phyloP scores from a whole-genome alignment of 2,113 vertebrate genomes.

The Heliornis fulica region DNA sequence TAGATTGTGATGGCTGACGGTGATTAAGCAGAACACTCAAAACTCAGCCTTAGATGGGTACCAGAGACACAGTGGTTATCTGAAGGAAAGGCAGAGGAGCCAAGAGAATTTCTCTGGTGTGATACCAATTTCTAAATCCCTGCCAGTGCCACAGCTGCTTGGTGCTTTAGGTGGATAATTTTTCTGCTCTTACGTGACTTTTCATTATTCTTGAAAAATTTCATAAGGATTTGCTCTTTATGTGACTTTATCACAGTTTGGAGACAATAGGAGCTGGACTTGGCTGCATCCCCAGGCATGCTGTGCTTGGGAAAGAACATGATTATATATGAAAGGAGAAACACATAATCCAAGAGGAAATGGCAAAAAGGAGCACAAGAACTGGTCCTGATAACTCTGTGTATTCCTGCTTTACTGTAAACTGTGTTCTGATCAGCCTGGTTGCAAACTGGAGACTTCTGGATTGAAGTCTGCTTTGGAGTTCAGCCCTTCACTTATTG shows the following conservation, averaged over 20 bases:
- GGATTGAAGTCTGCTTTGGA: background rate
- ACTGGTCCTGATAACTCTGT: background rate
- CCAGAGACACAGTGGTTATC: background rate
- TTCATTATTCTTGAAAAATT: conserved; percentile 12
- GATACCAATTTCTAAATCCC: background rate
- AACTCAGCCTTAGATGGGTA: background rate
- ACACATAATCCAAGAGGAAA: background rate
- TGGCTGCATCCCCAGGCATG: background rate
- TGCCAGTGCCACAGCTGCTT: conserved; percentile 20
- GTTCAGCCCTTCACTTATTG: background rate
- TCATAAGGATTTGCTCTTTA: background rate
- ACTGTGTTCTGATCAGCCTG: background rate
- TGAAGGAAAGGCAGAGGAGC: background rate
- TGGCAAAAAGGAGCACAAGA: background rate
- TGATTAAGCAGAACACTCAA: background rate
- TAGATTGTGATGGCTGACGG: background rate
- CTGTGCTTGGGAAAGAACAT: background rate
- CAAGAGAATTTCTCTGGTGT: background rate
- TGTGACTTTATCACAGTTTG: background rate
- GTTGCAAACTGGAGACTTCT: background rate
- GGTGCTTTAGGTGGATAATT: background rate
- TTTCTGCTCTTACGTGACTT: background rate
- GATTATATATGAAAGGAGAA: background rate
- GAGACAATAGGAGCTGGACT: background rate
- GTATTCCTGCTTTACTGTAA: background rate